Conservation (phyloP, 64 coral and sea anemone species). For the Hydrozoanthus tunicans region DNA sequence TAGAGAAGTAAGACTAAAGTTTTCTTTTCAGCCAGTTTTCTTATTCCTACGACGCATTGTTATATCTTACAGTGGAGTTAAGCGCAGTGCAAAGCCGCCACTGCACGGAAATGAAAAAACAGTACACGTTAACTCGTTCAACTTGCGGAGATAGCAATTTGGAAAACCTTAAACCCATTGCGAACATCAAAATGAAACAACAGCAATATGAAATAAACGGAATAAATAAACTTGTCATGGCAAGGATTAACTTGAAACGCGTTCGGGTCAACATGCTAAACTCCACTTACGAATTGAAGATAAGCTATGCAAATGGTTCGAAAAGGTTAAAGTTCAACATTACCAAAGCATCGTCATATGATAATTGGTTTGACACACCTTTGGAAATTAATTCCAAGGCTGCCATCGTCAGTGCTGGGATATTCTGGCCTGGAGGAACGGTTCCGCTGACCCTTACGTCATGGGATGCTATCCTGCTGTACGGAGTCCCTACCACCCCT, state of each 20-base stretch:
- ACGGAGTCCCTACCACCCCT: neutral
- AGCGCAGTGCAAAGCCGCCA: neutral
- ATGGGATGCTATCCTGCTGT: neutral
- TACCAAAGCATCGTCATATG: neutral
- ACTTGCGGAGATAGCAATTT: neutral
- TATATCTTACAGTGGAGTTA: constrained; percentile 29
- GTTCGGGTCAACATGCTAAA: neutral
- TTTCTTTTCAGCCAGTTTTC: neutral
- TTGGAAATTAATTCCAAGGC: neutral
- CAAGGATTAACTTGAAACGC: neutral
- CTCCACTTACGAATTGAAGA: constrained; percentile 13
- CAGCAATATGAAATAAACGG: neutral
- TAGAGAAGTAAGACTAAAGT: too few relatives aligned
- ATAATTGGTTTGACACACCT: constrained; percentile 33
- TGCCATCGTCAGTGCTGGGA: neutral
- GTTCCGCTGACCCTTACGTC: neutral
- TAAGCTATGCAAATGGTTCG: neutral
- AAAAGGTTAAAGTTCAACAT: neutral
- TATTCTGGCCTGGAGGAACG: neutral
- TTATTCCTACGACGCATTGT: neutral
- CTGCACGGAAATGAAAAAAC: neutral
- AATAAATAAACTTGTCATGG: constrained; percentile 28
- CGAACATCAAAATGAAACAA: neutral
- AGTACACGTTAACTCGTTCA: neutral
- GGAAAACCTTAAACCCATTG: neutral